Conservation (phyloP, 2,797 vertebrate species). For the Melanogrammus aeglefinus region DNA sequence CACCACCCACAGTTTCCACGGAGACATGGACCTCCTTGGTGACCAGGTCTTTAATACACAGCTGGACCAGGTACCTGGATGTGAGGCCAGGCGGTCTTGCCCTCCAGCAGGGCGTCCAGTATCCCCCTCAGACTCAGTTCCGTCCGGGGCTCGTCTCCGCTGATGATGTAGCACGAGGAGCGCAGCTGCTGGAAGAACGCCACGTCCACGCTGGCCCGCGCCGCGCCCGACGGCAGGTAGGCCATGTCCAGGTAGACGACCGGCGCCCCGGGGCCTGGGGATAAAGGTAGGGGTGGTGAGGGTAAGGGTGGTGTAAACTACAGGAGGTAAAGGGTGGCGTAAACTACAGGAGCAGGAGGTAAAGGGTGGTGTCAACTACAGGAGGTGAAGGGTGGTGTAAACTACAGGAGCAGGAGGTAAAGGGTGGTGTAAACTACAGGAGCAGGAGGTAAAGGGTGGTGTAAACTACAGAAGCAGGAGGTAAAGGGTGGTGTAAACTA, state of each 20-base stretch:
- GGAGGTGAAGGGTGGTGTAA: neutral
- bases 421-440: neutral
- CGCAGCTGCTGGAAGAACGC: constrained; percentile 83
- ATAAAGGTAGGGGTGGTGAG: too few species aligned
- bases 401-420: neutral
- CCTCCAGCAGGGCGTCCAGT: constrained; percentile 82
- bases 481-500: neutral
- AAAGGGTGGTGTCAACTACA: neutral
- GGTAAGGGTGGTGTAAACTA: neutral
- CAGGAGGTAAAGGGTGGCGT: neutral
- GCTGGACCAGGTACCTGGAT: constrained; percentile 66
- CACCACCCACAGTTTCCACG: too few species aligned
- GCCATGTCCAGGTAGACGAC: constrained; percentile 86
- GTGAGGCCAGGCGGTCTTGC: constrained; percentile 80
- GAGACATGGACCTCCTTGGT: too few species aligned
- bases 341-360: neutral
- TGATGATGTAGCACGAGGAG: constrained; percentile 86
- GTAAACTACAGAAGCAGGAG: neutral
- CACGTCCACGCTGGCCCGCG: constrained; percentile 73
- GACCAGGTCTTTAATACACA: neutral
- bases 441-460: neutral
- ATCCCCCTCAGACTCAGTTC: constrained; percentile 77
- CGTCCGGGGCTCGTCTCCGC: constrained; percentile 82
- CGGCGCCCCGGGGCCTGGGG: constrained; percentile 4
- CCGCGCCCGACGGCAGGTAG: constrained; percentile 82